Conservation (phyloP, 53 echinoderm and acorn worm genomes). For the Henricia sp. region DNA sequence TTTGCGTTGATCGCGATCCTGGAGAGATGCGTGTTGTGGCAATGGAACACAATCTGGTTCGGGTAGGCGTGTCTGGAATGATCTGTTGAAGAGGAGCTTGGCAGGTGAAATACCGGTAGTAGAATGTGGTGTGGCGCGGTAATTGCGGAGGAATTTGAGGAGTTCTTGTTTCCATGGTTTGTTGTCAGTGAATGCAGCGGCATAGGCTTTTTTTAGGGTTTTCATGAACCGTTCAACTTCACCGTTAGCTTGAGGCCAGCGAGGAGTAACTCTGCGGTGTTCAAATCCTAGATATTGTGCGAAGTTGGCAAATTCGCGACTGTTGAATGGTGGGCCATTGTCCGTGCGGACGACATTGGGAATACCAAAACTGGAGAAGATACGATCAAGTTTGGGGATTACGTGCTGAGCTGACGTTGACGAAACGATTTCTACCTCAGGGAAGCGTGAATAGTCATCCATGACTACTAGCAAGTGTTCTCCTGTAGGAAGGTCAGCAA, state of each 20-base stretch:
- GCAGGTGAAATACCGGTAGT: slow-evolving; percentile 25
- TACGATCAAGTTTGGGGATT: slow-evolving; percentile 67
- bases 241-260: slow-evolving; percentile 68
- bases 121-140: slow-evolving; percentile 61
- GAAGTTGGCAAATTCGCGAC: slow-evolving; percentile 62
- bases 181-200: slow-evolving; percentile 44
- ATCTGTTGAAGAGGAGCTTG: slow-evolving; percentile 12
- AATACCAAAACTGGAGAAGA: slow-evolving; percentile 73
- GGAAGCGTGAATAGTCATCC: slow-evolving; percentile 76
- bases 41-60: background rate
- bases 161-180: slow-evolving; percentile 71
- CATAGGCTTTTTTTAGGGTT: slow-evolving; percentile 42
- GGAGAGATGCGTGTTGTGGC: background rate
- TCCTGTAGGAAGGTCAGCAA: slow-evolving; percentile 66
- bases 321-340: slow-evolving; percentile 81
- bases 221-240: slow-evolving; percentile 57
- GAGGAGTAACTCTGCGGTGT: slow-evolving; percentile 47
- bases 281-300: slow-evolving; percentile 65
- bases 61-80: slow-evolving; percentile 26
- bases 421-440: slow-evolving; percentile 67
- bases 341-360: slow-evolving; percentile 66
- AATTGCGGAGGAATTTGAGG: slow-evolving; percentile 62
- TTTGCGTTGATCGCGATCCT: slow-evolving; percentile 1
- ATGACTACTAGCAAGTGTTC: slow-evolving; percentile 72
- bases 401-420: slow-evolving; percentile 70